A percentile compares a stretch with the other conserved stretches of the same genome.
These are phyloP conservation scores for Emberiza fucata DNA, from an alignment of 2,113 vertebrate genomes.

Conservation along the genomic window DNA sequence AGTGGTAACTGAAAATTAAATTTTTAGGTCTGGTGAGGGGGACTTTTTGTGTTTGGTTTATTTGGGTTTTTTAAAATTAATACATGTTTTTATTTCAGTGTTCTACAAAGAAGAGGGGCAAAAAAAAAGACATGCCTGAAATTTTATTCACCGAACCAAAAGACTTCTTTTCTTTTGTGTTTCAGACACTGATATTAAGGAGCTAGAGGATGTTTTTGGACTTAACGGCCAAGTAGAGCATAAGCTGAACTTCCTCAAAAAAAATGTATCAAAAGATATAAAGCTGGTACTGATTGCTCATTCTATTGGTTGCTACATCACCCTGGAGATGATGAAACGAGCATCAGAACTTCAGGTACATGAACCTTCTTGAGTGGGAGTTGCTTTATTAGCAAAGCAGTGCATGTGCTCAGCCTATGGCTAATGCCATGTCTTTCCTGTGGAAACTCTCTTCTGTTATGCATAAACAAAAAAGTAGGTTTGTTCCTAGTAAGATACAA, in stretches of 20 bases:
- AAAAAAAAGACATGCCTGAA: background rate
- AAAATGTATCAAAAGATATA: slow-evolving; percentile 81
- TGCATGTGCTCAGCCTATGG: background rate
- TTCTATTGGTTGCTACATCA: slow-evolving; percentile 91
- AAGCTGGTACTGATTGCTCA: slow-evolving; percentile 88
- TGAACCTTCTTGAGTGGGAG: background rate
- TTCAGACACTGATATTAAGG: slow-evolving; percentile 73
- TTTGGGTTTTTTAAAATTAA: background rate
- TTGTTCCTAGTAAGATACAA: background rate
- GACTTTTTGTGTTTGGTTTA: background rate
- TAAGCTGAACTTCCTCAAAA: slow-evolving; percentile 86
- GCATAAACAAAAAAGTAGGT: background rate
- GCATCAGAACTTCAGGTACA: slow-evolving; percentile 84
- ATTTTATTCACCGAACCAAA: background rate
- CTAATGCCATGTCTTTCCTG: background rate
- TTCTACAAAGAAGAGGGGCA: background rate
- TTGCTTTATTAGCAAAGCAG: background rate
- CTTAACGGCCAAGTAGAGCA: slow-evolving; percentile 89
- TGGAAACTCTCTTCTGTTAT: background rate
- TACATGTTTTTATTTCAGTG: background rate
- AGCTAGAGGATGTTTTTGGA: slow-evolving; percentile 84
- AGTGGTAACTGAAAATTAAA: background rate
- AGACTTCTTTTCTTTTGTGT: slow-evolving; percentile 31
- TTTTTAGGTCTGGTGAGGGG: background rate
- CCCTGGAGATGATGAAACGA: slow-evolving; percentile 87